Evolutionary conservation across 2,797 vertebrate genomes (phyloP), one percentile per base, ranked within the genome.

Genomic region (Coendou prehensilis): DNA sequence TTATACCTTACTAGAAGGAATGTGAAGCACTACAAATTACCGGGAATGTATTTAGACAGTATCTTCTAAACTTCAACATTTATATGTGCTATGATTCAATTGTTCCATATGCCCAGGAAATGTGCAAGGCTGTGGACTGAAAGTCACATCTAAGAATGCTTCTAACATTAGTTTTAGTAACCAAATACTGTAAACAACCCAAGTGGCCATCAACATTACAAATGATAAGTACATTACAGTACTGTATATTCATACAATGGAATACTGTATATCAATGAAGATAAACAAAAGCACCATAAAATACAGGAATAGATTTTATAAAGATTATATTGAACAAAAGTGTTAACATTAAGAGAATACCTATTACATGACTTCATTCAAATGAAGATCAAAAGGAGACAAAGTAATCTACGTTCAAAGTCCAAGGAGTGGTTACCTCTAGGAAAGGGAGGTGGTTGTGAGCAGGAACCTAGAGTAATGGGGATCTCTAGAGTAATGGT

Each of bases 341-440:
- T 47, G 54, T 61, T n/a, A 76, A 45, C 61, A 14, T 71, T 6
- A 73, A 86, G 91, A 89, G 71, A 92, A 73, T 67, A 52, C 4
- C 26, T 69, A 76, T 69, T 80, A 3, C n/a, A 50, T 87, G 23
- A 41, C 78, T 47, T 15, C 57, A 93, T 14, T 75, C 78, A 71
- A 28, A 45, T 86, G 71, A 89, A 87, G 33, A 87, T 76, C 59
- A 80, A 93, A 80, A 84, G 30, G 52, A 91, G 47, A 80, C 33
- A 93, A 79, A 76, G 54, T 87, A 90, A 87, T 84, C 45, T 83
- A 45, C 50, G 9, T 85, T 61, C 45, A n/a, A 76, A 93, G 37
- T 92, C 45, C 79, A 37, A 75, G 37, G 15, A 89, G 61, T 64
- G 37, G 28, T 71, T 56, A 83, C 11, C 17, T 83, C 69, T 88